These are phyloP conservation scores for Eclectus roratus DNA, from an alignment of 2,113 vertebrate genomes.

Conservation along the genomic window DNA sequence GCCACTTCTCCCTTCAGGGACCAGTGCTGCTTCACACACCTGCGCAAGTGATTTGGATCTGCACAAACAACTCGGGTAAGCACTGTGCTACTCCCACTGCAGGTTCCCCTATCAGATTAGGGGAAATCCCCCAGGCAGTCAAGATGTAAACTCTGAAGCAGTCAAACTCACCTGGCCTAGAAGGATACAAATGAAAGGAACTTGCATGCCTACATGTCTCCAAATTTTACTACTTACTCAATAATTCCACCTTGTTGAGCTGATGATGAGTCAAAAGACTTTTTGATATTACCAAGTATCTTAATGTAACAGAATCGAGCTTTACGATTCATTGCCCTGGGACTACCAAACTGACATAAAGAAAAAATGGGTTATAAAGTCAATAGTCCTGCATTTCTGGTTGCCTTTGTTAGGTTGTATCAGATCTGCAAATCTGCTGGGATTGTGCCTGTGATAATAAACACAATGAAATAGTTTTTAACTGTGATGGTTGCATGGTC, in stretches of 20 bases:
- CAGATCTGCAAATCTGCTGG: background rate
- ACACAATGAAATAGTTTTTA: background rate
- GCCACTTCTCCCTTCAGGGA: background rate
- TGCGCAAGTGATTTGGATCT: background rate
- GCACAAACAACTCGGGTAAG: background rate
- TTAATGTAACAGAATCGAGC: background rate
- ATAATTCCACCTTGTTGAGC: background rate
- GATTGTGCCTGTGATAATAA: background rate
- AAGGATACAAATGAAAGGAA: slow-evolving; percentile 31
- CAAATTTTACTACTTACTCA: background rate
- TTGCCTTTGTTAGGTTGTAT: background rate
- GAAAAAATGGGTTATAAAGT: background rate
- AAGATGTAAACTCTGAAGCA: background rate
- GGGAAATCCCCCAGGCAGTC: background rate
- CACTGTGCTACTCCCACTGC: background rate
- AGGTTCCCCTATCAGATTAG: background rate
- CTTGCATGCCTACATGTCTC: background rate
- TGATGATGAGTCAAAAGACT: slow-evolving; percentile 30
- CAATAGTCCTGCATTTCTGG: background rate
- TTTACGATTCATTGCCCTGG: background rate
- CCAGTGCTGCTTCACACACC: background rate
- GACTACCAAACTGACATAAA: background rate
- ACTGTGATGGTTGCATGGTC: background rate
- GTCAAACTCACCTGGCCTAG: background rate
- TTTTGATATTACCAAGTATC: background rate